Conservation (phyloP, 2,888 invertebrate species). For the Morpho achilles region DNA sequence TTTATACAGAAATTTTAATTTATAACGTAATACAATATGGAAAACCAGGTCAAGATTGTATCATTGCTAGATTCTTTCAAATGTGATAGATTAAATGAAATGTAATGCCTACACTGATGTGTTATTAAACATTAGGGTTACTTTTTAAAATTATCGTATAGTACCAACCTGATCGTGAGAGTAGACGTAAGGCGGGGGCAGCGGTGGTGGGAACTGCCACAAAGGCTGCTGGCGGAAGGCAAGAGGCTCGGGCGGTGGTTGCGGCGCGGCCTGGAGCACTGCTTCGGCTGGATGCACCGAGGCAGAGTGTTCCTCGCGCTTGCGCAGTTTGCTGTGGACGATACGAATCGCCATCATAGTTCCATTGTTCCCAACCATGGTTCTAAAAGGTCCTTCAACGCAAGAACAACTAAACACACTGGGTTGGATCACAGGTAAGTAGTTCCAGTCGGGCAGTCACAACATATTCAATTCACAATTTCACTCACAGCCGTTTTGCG, state of each 20-base stretch:
- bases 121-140: too few relatives aligned
- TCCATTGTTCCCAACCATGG: conserved; percentile 92
- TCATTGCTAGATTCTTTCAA: too few relatives aligned
- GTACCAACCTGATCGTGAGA: conserved; percentile 87
- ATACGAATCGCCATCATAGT: conserved; percentile 93
- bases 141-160: conserved; percentile 16
- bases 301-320: conserved; percentile 88
- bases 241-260: conserved; percentile 75
- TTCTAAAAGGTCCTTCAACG: conserved; percentile 65
- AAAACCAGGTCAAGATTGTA: conserved; percentile 56
- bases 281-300: conserved; percentile 84
- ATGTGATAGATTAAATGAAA: too few relatives aligned
- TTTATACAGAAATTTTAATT: too few relatives aligned
- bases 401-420: conserved; percentile 72
- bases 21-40: too few relatives aligned
- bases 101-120: too few relatives aligned
- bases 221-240: conserved; percentile 84
- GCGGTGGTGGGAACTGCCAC: conserved; percentile 91
- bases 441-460: conserved; percentile 77
- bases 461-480: conserved; percentile 71
- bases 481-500: conserved; percentile 76
- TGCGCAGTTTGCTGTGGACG: conserved; percentile 94
- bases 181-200: conserved; percentile 87
- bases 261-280: conserved; percentile 79
- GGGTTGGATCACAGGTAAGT: conserved; percentile 70